Conservation (phyloP, 2,797 vertebrate genomes). For the Cetoscarus ocellatus region DNA sequence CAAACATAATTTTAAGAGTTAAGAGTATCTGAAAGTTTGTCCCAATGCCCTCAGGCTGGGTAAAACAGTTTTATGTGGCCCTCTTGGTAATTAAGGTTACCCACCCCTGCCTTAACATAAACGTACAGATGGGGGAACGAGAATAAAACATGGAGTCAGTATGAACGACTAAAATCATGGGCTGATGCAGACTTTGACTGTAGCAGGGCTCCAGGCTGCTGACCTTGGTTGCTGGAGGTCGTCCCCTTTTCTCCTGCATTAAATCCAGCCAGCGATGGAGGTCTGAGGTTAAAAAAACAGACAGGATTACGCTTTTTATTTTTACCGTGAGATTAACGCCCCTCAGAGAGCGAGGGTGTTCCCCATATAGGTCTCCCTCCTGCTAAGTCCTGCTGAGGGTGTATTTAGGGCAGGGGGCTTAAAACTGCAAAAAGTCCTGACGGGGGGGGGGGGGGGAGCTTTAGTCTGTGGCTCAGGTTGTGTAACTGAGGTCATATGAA, state of each 20-base stretch:
- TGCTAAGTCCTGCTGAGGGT: conserved; percentile 27
- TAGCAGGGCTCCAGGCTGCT: background rate
- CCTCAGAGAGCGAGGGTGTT: background rate
- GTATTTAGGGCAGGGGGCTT: conserved; percentile 30
- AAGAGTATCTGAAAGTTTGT: too few species aligned
- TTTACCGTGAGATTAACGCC: conserved; percentile 40
- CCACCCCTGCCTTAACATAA: too few species aligned
- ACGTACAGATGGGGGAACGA: too few species aligned
- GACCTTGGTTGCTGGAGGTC: background rate
- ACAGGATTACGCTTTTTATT: conserved; percentile 40
- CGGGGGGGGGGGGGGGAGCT: background rate
- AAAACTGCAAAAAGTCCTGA: background rate
- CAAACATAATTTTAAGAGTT: too few species aligned
- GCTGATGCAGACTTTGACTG: too few species aligned
- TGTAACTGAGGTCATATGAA: too few species aligned
- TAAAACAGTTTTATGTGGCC: too few species aligned
- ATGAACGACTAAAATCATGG: too few species aligned
- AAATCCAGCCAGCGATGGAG: background rate
- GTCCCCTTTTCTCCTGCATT: background rate
- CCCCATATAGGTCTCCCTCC: conserved; percentile 2
- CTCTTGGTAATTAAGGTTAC: too few species aligned
- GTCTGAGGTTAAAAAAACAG: conserved; percentile 10
- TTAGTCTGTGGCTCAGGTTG: background rate
- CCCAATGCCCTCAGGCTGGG: too few species aligned
- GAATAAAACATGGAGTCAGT: too few species aligned